Percentiles rank a stretch among this genome's conserved stretches.
phyloP scores from a whole-genome alignment of 2,113 vertebrate species.

The Xyliphius kryptos region DNA sequence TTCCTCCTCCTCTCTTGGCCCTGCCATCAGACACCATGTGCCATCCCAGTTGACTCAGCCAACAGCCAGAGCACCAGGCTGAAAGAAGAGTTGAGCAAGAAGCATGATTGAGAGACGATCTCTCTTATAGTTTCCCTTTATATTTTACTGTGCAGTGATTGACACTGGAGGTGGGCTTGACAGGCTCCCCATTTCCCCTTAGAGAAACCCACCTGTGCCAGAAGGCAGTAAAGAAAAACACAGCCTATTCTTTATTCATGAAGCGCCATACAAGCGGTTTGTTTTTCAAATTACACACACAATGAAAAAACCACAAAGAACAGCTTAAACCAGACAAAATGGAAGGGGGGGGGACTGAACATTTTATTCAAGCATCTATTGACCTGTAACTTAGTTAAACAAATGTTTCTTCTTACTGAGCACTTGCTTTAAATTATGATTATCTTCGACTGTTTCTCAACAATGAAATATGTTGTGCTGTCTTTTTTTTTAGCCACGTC shows the following conservation, averaged over 20 bases:
- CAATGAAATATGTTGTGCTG: constrained; percentile 34
- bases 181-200: constrained; percentile 36
- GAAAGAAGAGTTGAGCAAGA: constrained; percentile 27
- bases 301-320: constrained; percentile 40
- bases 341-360: constrained; percentile 13
- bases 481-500: constrained; percentile 4
- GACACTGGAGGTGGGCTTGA: constrained; percentile 42
- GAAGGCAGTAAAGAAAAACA: constrained; percentile 30
- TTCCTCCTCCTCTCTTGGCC: constrained; percentile 24
- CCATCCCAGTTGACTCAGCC: constrained; percentile 31
- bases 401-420: no score
- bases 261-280: constrained; percentile 44
- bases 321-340: constrained; percentile 38
- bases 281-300: constrained; percentile 47
- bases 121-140: constrained; percentile 52
- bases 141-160: constrained; percentile 41
- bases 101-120: constrained; percentile 33
- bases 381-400: no score
- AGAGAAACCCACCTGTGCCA: constrained; percentile 44
- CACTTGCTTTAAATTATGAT: no score
- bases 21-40: constrained; percentile 23
- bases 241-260: constrained; percentile 51
- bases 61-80: constrained; percentile 24
- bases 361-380: constrained; percentile 37
- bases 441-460: no score